A percentile compares a stretch with the other conserved stretches of the same genome.
Conservation (phyloP, 2,797 vertebrate genomes). For the Telmatherina bonti region DNA sequence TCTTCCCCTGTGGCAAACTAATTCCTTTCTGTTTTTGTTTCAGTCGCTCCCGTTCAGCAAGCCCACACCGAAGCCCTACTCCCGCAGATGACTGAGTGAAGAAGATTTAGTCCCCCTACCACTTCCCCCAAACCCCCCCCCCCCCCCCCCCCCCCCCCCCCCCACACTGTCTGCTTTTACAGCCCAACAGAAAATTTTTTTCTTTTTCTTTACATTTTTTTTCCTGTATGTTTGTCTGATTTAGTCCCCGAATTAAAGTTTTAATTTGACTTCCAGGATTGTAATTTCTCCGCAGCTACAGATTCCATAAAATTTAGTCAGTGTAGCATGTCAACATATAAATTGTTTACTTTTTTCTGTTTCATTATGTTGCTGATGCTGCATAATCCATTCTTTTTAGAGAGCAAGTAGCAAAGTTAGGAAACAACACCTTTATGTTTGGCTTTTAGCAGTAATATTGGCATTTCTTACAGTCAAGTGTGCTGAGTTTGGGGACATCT, state of each 20-base stretch:
- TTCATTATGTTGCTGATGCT: conserved; percentile 44
- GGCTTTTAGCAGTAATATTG: conserved; percentile 58
- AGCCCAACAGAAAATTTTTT: conserved; percentile 41
- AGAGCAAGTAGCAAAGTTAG: background rate
- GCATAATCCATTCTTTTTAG: conserved; percentile 1
- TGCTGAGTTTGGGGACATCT: background rate
- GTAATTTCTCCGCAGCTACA: conserved; percentile 29
- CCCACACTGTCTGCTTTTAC: conserved; percentile 51
- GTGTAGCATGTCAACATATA: conserved; percentile 22
- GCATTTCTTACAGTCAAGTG: conserved; percentile 11
- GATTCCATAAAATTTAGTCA: conserved; percentile 28
- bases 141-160: conserved; percentile 45
- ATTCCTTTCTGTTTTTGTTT: conserved; percentile 75
- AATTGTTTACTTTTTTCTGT: background rate
- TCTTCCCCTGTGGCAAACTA: conserved; percentile 52
- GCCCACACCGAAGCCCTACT: conserved; percentile 76
- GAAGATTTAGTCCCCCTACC: conserved; percentile 47
- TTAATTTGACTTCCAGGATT: conserved; percentile 36
- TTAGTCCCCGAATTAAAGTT: conserved; percentile 25
- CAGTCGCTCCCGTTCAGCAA: conserved; percentile 84
- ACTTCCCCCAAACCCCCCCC: conserved; percentile 42
- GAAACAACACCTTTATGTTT: conserved; percentile 16
- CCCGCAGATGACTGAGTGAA: conserved; percentile 75
- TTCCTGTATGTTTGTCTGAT: conserved; percentile 32
- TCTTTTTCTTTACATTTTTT: conserved; percentile 37